phyloP scores from a whole-genome alignment of 2,113 vertebrate genomes.

The Hippocampus guttulatus region DNA sequence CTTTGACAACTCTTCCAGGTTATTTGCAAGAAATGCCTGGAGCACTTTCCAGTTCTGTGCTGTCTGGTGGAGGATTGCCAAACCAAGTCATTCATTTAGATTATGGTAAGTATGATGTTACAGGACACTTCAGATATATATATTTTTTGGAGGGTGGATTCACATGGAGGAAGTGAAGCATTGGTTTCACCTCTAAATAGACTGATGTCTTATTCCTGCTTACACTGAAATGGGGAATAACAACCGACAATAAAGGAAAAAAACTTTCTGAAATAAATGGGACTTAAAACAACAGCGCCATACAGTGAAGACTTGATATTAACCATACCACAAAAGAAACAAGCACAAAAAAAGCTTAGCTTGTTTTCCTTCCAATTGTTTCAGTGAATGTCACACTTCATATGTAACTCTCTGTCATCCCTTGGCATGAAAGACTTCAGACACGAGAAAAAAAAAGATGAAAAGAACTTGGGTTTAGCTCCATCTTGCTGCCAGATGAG shows the following conservation, averaged over 20 bases:
- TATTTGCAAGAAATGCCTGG: conserved; percentile 46
- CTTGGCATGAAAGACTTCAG: conserved; percentile 65
- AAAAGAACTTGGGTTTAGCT: conserved; percentile 34
- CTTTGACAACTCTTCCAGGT: conserved; percentile 34
- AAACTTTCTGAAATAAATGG: neutral
- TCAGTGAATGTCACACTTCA: conserved; percentile 24
- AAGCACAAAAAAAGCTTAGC: neutral
- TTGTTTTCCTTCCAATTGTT: conserved; percentile 43
- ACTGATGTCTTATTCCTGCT: neutral
- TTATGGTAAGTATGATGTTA: neutral
- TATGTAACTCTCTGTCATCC: conserved; percentile 38
- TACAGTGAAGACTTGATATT: neutral
- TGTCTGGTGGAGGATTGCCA: conserved; percentile 30
- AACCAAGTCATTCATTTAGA: conserved; percentile 10
- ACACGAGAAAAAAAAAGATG: conserved; percentile 57
- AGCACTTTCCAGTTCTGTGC: conserved; percentile 27
- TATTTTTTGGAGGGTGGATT: neutral
- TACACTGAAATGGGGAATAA: neutral
- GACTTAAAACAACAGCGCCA: neutral
- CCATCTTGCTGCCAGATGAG: conserved; percentile 55
- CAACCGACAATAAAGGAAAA: neutral
- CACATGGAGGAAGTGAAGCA: neutral
- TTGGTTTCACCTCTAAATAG: conserved; percentile 5
- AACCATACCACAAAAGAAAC: neutral
- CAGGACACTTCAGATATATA: conserved; percentile 14